A percentile compares a stretch with the other conserved stretches of the same genome.
These are phyloP conservation scores for Mythimna albipuncta DNA, from an alignment of 2,888 invertebrate species.

Conservation along the genomic window DNA sequence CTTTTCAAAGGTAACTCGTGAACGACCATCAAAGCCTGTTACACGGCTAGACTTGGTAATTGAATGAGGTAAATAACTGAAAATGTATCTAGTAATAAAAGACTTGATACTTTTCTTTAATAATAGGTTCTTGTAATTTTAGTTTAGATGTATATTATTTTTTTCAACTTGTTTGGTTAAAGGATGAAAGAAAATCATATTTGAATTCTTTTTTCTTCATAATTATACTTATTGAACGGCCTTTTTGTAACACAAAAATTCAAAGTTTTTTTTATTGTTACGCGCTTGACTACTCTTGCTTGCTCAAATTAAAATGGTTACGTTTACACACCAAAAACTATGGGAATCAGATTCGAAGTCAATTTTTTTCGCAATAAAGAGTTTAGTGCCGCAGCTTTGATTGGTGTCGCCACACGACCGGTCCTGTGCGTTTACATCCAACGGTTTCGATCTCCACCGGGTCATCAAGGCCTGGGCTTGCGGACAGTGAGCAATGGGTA, in stretches of 20 bases:
- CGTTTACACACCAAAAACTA: not conserved
- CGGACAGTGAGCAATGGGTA: no score
- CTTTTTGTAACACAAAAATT: not conserved
- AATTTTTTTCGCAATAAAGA: no score
- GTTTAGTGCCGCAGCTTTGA: no score
- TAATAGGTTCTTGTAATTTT: not conserved
- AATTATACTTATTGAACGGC: not conserved
- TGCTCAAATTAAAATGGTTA: no score
- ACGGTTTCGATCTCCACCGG: no score
- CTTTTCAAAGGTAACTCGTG: conserved; percentile 10
- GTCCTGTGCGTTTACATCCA: no score
- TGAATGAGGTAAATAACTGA: not conserved
- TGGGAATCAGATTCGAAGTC: no score
- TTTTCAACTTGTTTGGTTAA: not conserved
- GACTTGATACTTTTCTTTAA: not conserved
- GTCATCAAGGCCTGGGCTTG: no score
- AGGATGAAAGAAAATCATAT: not conserved
- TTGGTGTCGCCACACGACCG: not conserved
- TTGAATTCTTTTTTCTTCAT: not conserved
- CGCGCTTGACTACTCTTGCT: no score
- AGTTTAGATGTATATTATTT: not conserved
- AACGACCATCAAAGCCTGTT: conserved; percentile 8
- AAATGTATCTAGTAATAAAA: conserved; percentile 13
- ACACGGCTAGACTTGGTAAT: conserved; percentile 14
- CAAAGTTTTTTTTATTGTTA: not conserved